Base-by-base conservation (phyloP, 2,888 invertebrate genomes). In the Athalia rosae region DNA sequence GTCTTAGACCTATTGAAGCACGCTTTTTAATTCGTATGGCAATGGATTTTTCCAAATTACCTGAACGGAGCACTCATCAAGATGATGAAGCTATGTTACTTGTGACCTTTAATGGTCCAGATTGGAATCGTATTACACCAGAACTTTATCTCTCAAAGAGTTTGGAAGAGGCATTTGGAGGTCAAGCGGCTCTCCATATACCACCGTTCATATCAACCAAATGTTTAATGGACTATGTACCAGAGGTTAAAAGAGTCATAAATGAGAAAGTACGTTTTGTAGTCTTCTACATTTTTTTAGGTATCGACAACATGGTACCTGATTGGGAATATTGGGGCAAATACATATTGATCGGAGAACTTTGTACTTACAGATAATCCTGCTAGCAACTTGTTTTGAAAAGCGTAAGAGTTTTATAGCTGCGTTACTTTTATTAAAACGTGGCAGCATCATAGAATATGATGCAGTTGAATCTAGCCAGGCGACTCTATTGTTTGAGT, bases 11-110 rank as follows among this genome's bases (percentile, higher is more conserved):
- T 15, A 73, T 63, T 1, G 88, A 88, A 78, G 92, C 93, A 0
- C 92, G 92, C 85, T 94, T 95, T 85, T 85, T 94, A 48, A 93
- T 95, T 79, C 92, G 91, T 83, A 89, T 95, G 3, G 91, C 93
- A 83, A 90, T 95, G 48, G 93, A 95, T 84, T 93, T 92, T 81
- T 91, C 93, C 11, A 89, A 91, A 80, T 89, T 95, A 79, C 94
- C 94, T 50, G 92, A 93, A 81, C 87, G 92, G 41, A 91, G 91
- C 80, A 87, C 87, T 85, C 90, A 92, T 83, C 88, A 90, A 45
- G 89, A 87, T 66, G 89, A 93, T 82, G 91, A 91, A 76, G 93
- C 93, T 15, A 88, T 93, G 77, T 87, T 94, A 11, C 86, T 93
- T 28, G 91, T 94, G 7, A 90, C 91, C 63, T 94, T 92, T 85